phyloP scores from a whole-genome alignment of 2,113 vertebrate genomes.

The Tachycineta bicolor region DNA sequence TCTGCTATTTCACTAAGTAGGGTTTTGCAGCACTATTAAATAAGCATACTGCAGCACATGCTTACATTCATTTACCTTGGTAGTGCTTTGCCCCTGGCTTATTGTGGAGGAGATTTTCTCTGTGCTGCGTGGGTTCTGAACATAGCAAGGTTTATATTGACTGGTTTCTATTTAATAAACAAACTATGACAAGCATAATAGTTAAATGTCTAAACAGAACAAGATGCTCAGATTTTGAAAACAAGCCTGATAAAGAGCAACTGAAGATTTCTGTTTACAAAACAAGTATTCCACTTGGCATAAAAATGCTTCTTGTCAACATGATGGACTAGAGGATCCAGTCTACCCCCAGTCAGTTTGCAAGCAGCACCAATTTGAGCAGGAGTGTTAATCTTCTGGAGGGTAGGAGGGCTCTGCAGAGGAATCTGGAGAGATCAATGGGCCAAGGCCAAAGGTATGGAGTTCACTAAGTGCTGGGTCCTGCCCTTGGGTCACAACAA shows the following conservation, averaged over 20 bases:
- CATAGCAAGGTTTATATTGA: conserved; percentile 50
- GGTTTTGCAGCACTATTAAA: neutral
- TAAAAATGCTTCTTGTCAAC: conserved; percentile 28
- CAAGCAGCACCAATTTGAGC: neutral
- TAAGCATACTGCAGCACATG: neutral
- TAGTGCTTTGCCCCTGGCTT: conserved; percentile 18
- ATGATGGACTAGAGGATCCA: neutral
- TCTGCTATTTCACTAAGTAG: neutral
- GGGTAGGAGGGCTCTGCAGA: neutral
- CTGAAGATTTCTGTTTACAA: conserved; percentile 31
- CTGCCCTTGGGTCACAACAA: neutral
- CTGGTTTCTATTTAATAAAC: conserved; percentile 56
- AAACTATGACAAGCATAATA: conserved; percentile 52
- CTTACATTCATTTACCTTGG: conserved; percentile 3
- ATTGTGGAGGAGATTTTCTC: conserved; percentile 23
- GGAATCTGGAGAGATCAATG: neutral
- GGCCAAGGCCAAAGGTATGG: neutral
- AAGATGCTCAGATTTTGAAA: conserved; percentile 48
- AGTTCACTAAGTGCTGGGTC: neutral
- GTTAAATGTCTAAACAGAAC: conserved; percentile 40
- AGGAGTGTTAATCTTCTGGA: neutral
- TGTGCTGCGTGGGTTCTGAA: conserved; percentile 20
- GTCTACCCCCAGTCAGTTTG: neutral
- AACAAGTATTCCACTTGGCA: neutral
- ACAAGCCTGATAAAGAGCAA: conserved; percentile 53